A percentile compares a stretch with the other conserved stretches of the same genome.
phyloP scores from a whole-genome alignment of 1,140 invertebrate species.

The Zaprionus taronus region DNA sequence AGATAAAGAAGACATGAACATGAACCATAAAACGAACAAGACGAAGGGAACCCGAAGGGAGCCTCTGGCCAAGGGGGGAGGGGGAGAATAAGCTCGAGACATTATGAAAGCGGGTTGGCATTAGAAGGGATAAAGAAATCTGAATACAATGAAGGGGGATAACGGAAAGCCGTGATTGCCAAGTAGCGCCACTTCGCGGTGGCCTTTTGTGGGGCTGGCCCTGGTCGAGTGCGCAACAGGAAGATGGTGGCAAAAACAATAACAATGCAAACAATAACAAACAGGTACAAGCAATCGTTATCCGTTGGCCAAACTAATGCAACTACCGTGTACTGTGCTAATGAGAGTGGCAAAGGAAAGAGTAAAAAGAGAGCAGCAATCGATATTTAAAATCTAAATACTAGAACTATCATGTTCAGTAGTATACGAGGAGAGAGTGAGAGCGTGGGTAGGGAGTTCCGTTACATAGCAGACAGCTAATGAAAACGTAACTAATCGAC shows the following conservation, averaged over 20 bases:
- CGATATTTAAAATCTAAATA: background rate
- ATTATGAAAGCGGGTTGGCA: conserved; percentile 71
- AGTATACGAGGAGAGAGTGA: background rate
- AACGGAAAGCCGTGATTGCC: conserved; percentile 69
- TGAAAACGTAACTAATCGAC: no score
- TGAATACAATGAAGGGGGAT: conserved; percentile 77
- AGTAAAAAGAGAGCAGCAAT: background rate
- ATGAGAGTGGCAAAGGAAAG: background rate
- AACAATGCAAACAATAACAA: conserved; percentile 28
- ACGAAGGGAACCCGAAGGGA: conserved; percentile 11
- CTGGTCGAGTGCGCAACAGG: conserved; percentile 33
- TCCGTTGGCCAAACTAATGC: conserved; percentile 66
- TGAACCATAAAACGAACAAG: conserved; percentile 77
- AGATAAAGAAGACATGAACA: conserved; percentile 83
- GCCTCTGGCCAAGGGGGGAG: background rate
- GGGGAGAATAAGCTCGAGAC: conserved; percentile 59
- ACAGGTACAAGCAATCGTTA: conserved; percentile 59
- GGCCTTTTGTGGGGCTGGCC: conserved; percentile 11
- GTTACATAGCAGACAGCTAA: no score
- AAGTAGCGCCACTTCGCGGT: conserved; percentile 58
- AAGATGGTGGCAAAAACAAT: conserved; percentile 36
- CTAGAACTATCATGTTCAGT: background rate
- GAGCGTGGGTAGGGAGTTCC: no score
- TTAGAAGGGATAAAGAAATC: conserved; percentile 74
- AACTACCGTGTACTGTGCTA: conserved; percentile 52